Evolutionary conservation across 2,888 invertebrate species (phyloP).

Genomic region (Deroplatys truncata): DNA sequence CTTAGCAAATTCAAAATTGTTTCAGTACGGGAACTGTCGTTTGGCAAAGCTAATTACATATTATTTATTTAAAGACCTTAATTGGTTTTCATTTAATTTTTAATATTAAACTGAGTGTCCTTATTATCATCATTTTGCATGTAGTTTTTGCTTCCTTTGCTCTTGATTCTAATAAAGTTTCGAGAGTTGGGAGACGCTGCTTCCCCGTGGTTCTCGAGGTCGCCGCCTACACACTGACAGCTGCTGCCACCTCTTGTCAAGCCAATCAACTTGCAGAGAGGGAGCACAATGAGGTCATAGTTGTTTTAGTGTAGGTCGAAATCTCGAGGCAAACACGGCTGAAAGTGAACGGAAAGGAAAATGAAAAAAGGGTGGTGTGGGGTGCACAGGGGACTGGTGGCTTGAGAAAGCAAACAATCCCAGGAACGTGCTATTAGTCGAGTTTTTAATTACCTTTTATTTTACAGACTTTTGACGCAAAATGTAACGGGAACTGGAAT

Average conservation of each 20-base stretch:
- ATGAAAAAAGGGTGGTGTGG: neutral
- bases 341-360: neutral
- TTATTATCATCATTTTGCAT: no score
- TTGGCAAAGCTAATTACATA: no score
- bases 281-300: neutral
- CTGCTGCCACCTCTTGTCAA: neutral
- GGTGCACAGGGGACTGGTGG: neutral
- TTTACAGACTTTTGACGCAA: neutral
- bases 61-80: no score
- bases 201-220: neutral
- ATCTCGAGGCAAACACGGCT: neutral
- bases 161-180: neutral
- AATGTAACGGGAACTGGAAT: neutral
- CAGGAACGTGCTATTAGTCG: neutral
- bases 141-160: neutral
- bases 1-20: no score
- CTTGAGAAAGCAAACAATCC: neutral
- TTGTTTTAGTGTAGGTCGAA: neutral
- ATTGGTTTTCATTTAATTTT: no score
- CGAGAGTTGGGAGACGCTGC: neutral
- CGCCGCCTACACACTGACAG: neutral
- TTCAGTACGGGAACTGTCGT: no score
- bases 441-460: neutral
- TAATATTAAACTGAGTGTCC: no score
- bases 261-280: neutral